Base-by-base conservation (phyloP, 2,888 invertebrate species). In the Diarsia rubi region DNA sequence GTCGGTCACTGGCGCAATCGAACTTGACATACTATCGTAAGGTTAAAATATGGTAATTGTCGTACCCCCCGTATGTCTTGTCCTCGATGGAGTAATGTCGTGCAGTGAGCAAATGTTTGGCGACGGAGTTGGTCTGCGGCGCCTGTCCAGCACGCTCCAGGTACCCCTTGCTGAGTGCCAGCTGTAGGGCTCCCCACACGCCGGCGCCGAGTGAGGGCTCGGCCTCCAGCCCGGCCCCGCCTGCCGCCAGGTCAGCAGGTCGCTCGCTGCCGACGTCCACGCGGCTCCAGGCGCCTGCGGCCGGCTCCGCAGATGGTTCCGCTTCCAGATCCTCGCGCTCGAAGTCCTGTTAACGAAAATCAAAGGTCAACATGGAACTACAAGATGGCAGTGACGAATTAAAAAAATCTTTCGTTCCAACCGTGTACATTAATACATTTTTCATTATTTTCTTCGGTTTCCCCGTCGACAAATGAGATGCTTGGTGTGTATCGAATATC, bases 141-240 rank as follows among this genome's bases (percentile, higher is more conserved):
- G 98, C 98, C 75, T 97, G 97, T 70, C 98, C 97, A 86, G 98
- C 98, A 86, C 98, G 98, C 93, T 99, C 99, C 75, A 99, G 97
- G 94, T 99, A 99, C 16, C 99, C 99, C 97, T 99, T 99, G 90
- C 98, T 99, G 93, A 98, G 97, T 42, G 99, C 99, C 81, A 99
- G 96, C 90, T 98, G 97, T 79, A 99, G 96, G 21, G 99, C 99
- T 83, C 98, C 99, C 62, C 98, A 99, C 78, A 99, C 98, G 69
- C 99, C 99, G n/a, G 98, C 97, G 78, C 98, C 98, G 68, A 99
- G 98, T 90, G 98, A 98, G 2, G 99, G 99, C 95, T 99, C 99
- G 85, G 99, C 99, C 91, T 99, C 99, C 87, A 99, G 96, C 85
- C 98, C 81, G 79, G 81, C 91, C 80, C 96, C 91, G 81, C 96